Percentiles rank a stretch among this genome's conserved stretches.
phyloP scores from a whole-genome alignment of 2,113 vertebrate genomes.

The Petaurus breviceps region DNA sequence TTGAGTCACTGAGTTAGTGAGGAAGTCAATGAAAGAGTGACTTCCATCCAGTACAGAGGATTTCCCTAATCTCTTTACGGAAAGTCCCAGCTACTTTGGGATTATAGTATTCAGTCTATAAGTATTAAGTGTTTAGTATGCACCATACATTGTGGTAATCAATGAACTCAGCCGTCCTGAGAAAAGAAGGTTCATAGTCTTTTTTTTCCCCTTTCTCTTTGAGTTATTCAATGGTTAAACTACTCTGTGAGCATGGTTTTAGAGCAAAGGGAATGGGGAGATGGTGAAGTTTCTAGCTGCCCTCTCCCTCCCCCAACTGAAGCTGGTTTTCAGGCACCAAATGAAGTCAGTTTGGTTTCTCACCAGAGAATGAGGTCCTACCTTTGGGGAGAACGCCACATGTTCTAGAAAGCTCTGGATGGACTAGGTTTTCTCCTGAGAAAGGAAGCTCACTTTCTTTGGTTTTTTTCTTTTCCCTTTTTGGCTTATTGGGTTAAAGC shows the following conservation, averaged over 20 bases:
- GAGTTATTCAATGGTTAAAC: background rate
- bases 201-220: background rate
- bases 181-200: background rate
- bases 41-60: background rate
- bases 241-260: background rate
- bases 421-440: background rate
- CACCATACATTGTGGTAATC: background rate
- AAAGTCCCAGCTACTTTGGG: background rate
- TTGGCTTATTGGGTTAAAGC: background rate
- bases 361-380: background rate
- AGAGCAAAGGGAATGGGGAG: background rate
- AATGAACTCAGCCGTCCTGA: background rate
- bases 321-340: background rate
- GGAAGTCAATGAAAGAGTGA: background rate
- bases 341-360: background rate
- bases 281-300: background rate
- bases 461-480: background rate
- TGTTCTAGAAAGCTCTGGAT: background rate
- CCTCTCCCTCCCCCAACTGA: background rate
- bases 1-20: no score
- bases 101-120: background rate
- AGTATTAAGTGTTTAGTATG: background rate
- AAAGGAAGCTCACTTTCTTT: background rate
- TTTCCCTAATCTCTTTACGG: background rate
- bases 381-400: background rate